A percentile compares a stretch with the other conserved stretches of the same genome.
Evolutionary conservation across 2,888 invertebrate species (phyloP).

Genomic region (Eucriotettix oculatus): DNA sequence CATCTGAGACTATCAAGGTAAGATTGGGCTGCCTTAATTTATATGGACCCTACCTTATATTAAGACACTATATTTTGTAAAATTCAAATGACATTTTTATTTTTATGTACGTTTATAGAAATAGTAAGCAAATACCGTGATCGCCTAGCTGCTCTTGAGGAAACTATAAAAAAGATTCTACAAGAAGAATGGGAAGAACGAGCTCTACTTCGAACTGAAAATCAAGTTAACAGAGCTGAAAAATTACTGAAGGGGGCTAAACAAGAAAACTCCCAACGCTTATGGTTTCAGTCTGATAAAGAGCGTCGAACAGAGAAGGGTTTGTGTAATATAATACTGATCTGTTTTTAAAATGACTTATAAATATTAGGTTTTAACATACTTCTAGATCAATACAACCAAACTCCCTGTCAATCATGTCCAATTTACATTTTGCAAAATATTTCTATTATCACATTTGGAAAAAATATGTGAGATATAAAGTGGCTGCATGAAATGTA

Average conservation of each 20-base stretch:
- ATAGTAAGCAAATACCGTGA: slow-evolving; percentile 75
- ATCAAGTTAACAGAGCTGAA: slow-evolving; percentile 58
- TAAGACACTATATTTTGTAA: not conserved
- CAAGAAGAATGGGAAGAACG: slow-evolving; percentile 74
- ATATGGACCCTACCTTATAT: not conserved
- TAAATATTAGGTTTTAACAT: no score
- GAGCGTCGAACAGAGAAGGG: slow-evolving; percentile 66
- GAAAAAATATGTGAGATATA: no score
- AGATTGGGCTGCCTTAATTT: not conserved
- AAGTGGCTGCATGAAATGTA: no score
- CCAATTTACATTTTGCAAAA: no score
- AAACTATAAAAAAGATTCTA: slow-evolving; percentile 64
- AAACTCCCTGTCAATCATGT: no score
- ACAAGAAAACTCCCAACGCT: slow-evolving; percentile 20
- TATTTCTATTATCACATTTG: no score
- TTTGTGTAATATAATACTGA: slow-evolving; percentile 6
- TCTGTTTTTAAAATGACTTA: not conserved
- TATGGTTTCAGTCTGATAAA: slow-evolving; percentile 74
- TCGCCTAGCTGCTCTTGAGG: slow-evolving; percentile 54
- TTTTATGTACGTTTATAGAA: slow-evolving; percentile 29
- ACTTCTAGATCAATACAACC: no score
- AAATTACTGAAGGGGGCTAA: slow-evolving; percentile 35
- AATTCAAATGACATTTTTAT: not conserved
- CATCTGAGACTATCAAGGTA: no score
- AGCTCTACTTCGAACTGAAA: slow-evolving; percentile 66